Base-by-base conservation (phyloP, 1,140 invertebrate species). In the Stenopsyche tienmushanensis region DNA sequence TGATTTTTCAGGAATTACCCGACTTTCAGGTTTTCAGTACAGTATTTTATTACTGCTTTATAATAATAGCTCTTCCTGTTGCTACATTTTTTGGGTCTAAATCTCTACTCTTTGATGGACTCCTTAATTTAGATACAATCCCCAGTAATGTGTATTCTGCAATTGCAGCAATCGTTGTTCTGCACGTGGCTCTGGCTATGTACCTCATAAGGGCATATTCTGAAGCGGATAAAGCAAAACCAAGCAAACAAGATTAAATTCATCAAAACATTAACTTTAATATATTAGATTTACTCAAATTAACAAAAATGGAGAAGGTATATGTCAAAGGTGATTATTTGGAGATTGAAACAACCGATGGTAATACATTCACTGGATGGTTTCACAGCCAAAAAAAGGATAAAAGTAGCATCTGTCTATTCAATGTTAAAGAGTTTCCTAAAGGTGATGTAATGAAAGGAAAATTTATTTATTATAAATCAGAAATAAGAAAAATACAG, bases 181-280 rank as follows among this genome's bases (percentile, higher is more conserved):
- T 92, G 39, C 90, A 92, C 73, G 67, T 90, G 42, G 88, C 88
- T 7, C 71, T 91, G 34, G 90, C 86, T n/a, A 75, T 89, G 21
- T 91, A 90, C 72, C 90, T 92, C 73, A 90, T 88, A 69, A 83
- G 81, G 71, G 89, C 89, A 1, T 91, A 90, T 72, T 88, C 83
- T 68, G 85, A 80, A 69, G 47, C 75, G 5, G 80, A 81, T 17
- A 78, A 73, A 73, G 1, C 66, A 26, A 71, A 71, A 47, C 72
- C 76, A 41, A 44, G 67, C 21, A 81, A 80, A 70, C 73, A 75
- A 50, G 80, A 80, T 72, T 80, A 81, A 74, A 59, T 9, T 13
- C 8, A 39, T 17, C 17, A 47, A 7, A 17, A 47, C 5, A 47
- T 7, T 10, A 7, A 9, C 17, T 49, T 1, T 49, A 15, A 49